phyloP scores from a whole-genome alignment of 2,797 vertebrate genomes.

The Amazonetta brasiliensis region DNA sequence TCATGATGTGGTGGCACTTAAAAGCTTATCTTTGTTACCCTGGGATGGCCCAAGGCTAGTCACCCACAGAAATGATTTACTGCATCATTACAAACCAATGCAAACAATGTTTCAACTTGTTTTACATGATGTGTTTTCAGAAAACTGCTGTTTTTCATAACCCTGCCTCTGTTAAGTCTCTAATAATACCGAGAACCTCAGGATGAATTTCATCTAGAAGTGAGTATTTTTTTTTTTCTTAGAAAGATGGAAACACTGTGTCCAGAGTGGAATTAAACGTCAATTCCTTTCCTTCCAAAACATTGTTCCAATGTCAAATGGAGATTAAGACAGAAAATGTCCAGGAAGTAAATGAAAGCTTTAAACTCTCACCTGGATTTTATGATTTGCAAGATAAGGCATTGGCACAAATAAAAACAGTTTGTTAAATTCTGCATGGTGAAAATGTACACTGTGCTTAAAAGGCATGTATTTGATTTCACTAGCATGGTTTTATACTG shows the following conservation, averaged over 20 bases:
- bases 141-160: background rate
- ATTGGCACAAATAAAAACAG: background rate
- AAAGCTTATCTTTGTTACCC: background rate
- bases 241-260: background rate
- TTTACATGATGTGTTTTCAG: background rate
- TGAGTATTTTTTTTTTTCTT: background rate
- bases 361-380: background rate
- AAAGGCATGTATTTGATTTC: background rate
- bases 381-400: background rate
- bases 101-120: background rate
- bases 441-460: background rate
- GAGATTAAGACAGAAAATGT: background rate
- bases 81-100: background rate
- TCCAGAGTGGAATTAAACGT: background rate
- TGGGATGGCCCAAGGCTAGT: background rate
- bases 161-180: background rate
- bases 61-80: background rate
- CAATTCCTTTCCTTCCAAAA: background rate
- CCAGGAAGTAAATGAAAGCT: accelerated
- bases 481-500: background rate
- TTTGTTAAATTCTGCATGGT: background rate
- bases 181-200: background rate
- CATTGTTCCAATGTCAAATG: background rate
- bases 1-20: background rate
- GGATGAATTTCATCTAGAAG: background rate